Conservation (phyloP, 2,888 invertebrate genomes). For the Agrotis ipsilon region DNA sequence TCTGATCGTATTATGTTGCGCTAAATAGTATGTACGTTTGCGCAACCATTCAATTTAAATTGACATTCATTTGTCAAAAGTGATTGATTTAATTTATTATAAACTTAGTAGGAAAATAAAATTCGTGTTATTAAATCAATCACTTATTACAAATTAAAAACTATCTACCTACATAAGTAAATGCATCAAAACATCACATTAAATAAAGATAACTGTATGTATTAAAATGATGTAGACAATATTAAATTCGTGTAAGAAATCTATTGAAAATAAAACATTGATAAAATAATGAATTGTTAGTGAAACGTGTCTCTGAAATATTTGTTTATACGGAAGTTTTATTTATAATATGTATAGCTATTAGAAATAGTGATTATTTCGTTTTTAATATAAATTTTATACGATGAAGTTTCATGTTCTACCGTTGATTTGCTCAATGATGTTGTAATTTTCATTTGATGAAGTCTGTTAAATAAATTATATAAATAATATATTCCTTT, state of each 20-base stretch:
- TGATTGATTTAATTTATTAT: conserved; percentile 8
- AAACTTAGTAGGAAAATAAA: not conserved
- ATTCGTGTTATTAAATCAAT: not conserved
- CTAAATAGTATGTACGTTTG: conserved; percentile 22
- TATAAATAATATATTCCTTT: conserved; percentile 61
- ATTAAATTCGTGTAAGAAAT: conserved; percentile 81
- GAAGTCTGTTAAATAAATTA: conserved; percentile 88
- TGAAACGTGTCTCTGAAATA: conserved; percentile 68
- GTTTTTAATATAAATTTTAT: conserved; percentile 84
- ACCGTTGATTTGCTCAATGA: conserved; percentile 86
- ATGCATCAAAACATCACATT: conserved; percentile 35
- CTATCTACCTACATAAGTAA: conserved; percentile 16
- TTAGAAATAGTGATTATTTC: conserved; percentile 78
- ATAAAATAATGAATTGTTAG: conserved; percentile 61
- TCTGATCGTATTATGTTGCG: conserved; percentile 26
- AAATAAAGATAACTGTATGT: conserved; percentile 62
- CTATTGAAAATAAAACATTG: conserved; percentile 68
- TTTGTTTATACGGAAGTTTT: conserved; percentile 69
- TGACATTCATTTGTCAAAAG: conserved; percentile 6
- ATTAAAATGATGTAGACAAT: conserved; percentile 83
- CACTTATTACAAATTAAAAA: conserved; percentile 16
- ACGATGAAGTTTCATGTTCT: conserved; percentile 83
- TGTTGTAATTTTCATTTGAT: conserved; percentile 83
- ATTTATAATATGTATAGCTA: conserved; percentile 70
- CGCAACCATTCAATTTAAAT: conserved; percentile 17